Conservation (phyloP, 2,888 invertebrate genomes). For the Eugnorisma glareosa region DNA sequence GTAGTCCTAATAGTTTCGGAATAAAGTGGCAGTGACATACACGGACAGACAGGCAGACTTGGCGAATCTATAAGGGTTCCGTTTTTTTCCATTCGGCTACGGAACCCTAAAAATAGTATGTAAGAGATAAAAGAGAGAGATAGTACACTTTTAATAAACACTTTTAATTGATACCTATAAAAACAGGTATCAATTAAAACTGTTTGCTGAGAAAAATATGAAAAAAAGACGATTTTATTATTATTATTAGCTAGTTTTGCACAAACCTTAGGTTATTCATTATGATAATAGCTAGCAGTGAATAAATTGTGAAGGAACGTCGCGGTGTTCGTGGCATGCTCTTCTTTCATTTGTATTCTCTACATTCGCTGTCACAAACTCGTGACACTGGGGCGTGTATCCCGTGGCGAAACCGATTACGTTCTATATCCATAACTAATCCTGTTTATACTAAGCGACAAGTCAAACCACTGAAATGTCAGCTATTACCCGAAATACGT, state of each 20-base stretch:
- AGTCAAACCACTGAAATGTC: constrained; percentile 61
- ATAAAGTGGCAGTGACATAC: too few relatives aligned
- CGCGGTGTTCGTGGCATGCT: background rate
- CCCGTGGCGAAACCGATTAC: background rate
- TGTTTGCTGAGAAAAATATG: too few relatives aligned
- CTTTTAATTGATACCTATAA: too few relatives aligned
- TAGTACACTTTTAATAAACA: too few relatives aligned
- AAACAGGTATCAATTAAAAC: too few relatives aligned
- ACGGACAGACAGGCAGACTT: too few relatives aligned
- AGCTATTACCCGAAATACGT: constrained; percentile 60
- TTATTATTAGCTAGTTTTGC: background rate
- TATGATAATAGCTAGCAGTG: background rate
- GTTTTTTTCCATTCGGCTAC: too few relatives aligned
- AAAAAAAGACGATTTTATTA: too few relatives aligned
- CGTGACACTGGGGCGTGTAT: background rate
- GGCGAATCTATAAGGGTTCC: too few relatives aligned
- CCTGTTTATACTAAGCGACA: constrained; percentile 60
- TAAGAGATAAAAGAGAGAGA: too few relatives aligned
- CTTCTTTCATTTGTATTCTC: background rate
- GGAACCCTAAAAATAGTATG: too few relatives aligned
- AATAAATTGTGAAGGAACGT: background rate
- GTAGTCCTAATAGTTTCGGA: too few relatives aligned
- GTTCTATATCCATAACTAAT: constrained; percentile 60
- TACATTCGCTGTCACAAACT: background rate
- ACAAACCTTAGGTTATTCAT: background rate